Percentiles rank a stretch among this genome's conserved stretches.
These are phyloP conservation scores for Urocolius indicus DNA, from an alignment of 2,113 vertebrate genomes.

Conservation along the genomic window DNA sequence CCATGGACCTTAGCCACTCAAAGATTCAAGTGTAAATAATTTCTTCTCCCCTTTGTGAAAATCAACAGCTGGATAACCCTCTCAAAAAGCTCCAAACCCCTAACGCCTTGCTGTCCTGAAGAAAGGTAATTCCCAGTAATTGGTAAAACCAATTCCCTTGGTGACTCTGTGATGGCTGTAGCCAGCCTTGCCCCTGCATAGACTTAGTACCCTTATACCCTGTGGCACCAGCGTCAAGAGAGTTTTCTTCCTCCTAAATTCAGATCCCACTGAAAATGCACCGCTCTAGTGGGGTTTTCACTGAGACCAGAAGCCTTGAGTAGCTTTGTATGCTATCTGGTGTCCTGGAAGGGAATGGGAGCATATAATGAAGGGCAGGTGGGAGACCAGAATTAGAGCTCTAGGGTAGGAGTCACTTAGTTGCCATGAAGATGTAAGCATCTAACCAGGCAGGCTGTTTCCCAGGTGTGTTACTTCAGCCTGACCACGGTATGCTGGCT, in stretches of 20 bases:
- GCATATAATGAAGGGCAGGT: neutral
- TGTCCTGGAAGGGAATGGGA: neutral
- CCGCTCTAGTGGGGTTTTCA: neutral
- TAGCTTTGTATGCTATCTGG: neutral
- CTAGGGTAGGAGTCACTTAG: neutral
- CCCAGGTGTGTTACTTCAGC: accelerated
- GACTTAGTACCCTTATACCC: neutral
- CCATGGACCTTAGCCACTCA: neutral
- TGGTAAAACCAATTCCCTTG: too few relatives aligned
- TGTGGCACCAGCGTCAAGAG: accelerated
- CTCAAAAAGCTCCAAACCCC: neutral
- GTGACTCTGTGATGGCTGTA: neutral
- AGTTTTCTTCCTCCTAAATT: neutral
- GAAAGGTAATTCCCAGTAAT: neutral
- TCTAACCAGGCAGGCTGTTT: neutral
- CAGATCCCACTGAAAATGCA: neutral
- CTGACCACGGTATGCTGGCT: accelerated
- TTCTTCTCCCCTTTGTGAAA: neutral
- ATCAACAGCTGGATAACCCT: neutral
- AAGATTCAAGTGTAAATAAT: neutral
- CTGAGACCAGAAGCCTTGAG: neutral
- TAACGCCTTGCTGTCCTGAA: neutral
- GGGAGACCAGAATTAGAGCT: neutral
- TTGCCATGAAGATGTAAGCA: neutral
- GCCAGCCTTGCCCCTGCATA: neutral